Percentiles rank a stretch among this genome's conserved stretches.
These are phyloP conservation scores for Automeris io DNA, from an alignment of 2,888 invertebrate species.

Conservation along the genomic window DNA sequence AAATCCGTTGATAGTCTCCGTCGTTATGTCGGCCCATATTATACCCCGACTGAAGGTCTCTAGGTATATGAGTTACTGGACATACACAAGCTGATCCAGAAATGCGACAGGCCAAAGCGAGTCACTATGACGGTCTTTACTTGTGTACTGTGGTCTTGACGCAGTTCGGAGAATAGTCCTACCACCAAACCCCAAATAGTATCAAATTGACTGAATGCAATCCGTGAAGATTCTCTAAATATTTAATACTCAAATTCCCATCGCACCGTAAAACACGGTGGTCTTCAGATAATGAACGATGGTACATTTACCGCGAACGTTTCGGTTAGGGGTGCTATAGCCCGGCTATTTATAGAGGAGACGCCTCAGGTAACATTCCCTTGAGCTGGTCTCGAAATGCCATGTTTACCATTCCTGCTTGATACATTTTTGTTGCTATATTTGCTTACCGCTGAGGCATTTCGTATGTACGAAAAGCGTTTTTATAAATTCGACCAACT, in stretches of 20 bases:
- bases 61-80: no score
- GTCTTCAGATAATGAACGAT: constrained; percentile 22
- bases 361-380: constrained; percentile 24
- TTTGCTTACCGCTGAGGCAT: neutral
- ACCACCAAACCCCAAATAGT: no score
- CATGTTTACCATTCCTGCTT: constrained; percentile 1
- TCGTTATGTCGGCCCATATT: no score
- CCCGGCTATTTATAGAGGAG: constrained; percentile 20
- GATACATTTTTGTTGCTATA: neutral
- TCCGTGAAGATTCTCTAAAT: no score
- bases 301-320: constrained; percentile 24
- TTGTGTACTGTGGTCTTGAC: no score
- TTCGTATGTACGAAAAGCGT: neutral
- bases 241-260: constrained; percentile 11
- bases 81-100: no score
- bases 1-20: no score
- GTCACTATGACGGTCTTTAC: no score
- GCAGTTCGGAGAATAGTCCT: no score
- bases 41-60: no score
- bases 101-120: no score
- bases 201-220: no score
- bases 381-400: constrained; percentile 3
- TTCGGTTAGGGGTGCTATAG: constrained; percentile 20
- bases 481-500: neutral
- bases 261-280: constrained; percentile 17